Percentiles rank a stretch among this genome's conserved stretches.
Evolutionary conservation across 1,140 invertebrate species (phyloP).

Genomic region (Ceratoteleas bidentatus): DNA sequence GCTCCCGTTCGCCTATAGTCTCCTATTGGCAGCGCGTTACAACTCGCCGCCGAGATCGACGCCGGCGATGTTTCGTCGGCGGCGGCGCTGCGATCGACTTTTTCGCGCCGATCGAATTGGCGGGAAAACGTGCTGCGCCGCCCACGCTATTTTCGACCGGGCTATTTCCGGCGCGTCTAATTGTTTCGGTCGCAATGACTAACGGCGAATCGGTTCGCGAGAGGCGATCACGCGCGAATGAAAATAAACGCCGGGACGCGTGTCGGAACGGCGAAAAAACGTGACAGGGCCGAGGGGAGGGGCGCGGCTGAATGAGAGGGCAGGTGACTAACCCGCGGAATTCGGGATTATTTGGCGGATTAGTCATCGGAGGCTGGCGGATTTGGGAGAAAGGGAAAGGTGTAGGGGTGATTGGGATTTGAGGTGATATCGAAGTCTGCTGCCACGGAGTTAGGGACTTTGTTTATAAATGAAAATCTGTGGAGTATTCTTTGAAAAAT

Average conservation of each 20-base stretch:
- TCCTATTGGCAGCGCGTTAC: conserved; percentile 31
- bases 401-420: too few species aligned
- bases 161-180: conserved; percentile 17
- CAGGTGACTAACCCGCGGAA: conserved; percentile 38
- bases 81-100: not conserved
- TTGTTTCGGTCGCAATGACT: conserved; percentile 21
- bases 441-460: too few species aligned
- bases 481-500: too few species aligned
- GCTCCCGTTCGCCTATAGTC: conserved; percentile 39
- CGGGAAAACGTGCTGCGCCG: not conserved
- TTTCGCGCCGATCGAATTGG: not conserved
- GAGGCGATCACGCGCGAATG: conserved; percentile 12
- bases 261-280: not conserved
- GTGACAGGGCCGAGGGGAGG: too few species aligned
- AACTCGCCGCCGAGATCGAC: conserved; percentile 27
- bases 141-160: conserved; percentile 1
- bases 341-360: conserved; percentile 26
- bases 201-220: conserved; percentile 6
- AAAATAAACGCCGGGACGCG: not conserved
- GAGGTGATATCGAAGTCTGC: too few species aligned
- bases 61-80: not conserved
- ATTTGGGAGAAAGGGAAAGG: too few species aligned
- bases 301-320: conserved; percentile 24
- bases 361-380: too few species aligned
- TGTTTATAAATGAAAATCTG: too few species aligned